Conservation (phyloP, 2,113 vertebrate genomes). For the Toxotes jaculatrix region DNA sequence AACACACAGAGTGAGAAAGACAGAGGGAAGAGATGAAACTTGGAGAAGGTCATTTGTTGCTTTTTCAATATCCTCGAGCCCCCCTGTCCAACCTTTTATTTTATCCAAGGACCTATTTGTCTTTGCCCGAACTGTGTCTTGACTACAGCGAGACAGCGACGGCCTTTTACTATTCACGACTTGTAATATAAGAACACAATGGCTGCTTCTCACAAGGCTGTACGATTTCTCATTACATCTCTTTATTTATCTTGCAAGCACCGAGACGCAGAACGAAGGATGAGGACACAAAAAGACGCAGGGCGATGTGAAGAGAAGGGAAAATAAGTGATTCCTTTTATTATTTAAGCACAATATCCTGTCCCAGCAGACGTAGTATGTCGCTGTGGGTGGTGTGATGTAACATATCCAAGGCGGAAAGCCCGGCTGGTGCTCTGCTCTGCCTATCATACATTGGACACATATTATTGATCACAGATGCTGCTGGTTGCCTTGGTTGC, state of each 20-base stretch:
- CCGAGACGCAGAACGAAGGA: conserved; percentile 25
- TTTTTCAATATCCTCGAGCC: conserved; percentile 82
- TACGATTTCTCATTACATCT: conserved; percentile 81
- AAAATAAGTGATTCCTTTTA: conserved; percentile 39
- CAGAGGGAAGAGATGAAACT: conserved; percentile 81
- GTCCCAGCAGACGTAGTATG: conserved; percentile 24
- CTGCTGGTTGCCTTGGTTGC: conserved; percentile 69
- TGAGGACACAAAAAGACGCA: conserved; percentile 27
- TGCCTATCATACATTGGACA: conserved; percentile 49
- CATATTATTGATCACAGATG: conserved; percentile 80
- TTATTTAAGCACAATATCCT: conserved; percentile 76
- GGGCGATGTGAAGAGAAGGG: conserved; percentile 14
- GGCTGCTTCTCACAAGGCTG: conserved; percentile 58
- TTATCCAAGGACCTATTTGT: conserved; percentile 80
- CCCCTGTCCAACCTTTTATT: conserved; percentile 66
- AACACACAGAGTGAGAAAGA: conserved; percentile 25
- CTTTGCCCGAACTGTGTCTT: conserved; percentile 70
- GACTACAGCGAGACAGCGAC: conserved; percentile 49
- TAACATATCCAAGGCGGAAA: conserved; percentile 45
- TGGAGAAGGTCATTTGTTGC: conserved; percentile 85
- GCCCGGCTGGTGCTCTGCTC: conserved; percentile 34
- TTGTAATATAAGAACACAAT: conserved; percentile 80
- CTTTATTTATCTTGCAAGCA: conserved; percentile 76
- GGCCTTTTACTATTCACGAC: conserved; percentile 74
- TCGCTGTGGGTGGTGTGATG: conserved; percentile 51